A percentile compares a stretch with the other conserved stretches of the same genome.
Conservation (phyloP, 1,140 invertebrate genomes). For the Paracyclopina nana region DNA sequence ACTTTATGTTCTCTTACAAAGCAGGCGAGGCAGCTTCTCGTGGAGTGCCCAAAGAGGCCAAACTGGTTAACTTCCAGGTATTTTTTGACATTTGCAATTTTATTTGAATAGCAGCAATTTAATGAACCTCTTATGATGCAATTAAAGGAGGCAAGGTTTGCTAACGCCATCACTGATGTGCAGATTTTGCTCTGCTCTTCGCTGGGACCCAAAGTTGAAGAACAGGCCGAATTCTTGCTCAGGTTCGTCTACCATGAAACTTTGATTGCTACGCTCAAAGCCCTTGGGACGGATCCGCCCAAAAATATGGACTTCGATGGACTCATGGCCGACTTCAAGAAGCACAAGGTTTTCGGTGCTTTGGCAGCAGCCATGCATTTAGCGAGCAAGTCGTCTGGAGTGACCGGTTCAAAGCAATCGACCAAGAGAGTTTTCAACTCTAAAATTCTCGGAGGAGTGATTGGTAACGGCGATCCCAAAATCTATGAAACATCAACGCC, state of each 20-base stretch:
- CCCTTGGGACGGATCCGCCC: neutral
- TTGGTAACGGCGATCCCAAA: too few relatives aligned
- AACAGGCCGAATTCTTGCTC: neutral
- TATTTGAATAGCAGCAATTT: too few relatives aligned
- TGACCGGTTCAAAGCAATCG: too few relatives aligned
- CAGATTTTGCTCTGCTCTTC: neutral
- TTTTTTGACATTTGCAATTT: too few relatives aligned
- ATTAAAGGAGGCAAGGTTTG: neutral
- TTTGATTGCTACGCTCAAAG: neutral
- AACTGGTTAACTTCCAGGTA: neutral
- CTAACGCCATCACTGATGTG: neutral
- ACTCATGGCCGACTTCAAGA: neutral
- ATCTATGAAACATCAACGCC: too few relatives aligned
- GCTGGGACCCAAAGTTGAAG: neutral
- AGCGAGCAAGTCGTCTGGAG: neutral
- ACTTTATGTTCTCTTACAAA: neutral
- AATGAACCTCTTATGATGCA: too few relatives aligned
- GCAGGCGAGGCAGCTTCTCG: too few relatives aligned
- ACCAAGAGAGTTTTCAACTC: too few relatives aligned
- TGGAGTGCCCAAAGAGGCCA: neutral
- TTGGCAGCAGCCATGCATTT: neutral
- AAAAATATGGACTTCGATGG: neutral
- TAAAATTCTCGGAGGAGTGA: too few relatives aligned
- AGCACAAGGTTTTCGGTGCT: neutral
- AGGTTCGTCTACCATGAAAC: neutral